phyloP scores from a whole-genome alignment of 1,140 invertebrate species.

The Ostrea edulis region DNA sequence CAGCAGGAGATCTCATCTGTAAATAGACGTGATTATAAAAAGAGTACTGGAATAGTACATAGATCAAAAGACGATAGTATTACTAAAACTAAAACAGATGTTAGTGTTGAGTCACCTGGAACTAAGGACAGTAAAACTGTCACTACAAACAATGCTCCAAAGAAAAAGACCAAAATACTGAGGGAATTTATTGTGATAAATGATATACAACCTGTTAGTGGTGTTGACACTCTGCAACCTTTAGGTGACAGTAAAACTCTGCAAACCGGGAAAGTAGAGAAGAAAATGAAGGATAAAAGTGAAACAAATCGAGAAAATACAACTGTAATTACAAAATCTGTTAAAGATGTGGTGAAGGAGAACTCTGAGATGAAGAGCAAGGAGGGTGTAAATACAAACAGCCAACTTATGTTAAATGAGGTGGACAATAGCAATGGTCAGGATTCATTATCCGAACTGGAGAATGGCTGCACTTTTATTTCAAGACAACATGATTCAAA shows the following conservation, averaged over 20 bases:
- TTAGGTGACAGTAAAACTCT: not conserved
- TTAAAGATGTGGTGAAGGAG: not conserved
- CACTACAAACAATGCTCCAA: not conserved
- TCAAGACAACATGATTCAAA: not conserved
- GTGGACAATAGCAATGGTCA: not conserved
- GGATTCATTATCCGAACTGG: not conserved
- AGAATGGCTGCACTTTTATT: not conserved
- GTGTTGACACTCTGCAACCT: not conserved
- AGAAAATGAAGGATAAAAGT: not conserved
- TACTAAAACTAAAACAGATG: conserved; percentile 16
- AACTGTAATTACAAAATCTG: not conserved
- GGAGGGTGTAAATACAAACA: not conserved
- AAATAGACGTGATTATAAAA: not conserved
- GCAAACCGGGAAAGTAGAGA: not conserved
- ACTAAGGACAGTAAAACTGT: not conserved
- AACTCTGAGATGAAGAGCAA: not conserved
- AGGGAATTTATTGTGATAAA: conserved; percentile 7
- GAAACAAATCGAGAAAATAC: not conserved
- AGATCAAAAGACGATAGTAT: not conserved
- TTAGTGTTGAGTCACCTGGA: not conserved
- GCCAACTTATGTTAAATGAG: not conserved
- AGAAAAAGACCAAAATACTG: not conserved
- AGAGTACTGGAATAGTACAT: not conserved
- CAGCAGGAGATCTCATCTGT: not conserved
- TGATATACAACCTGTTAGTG: not conserved